Evolutionary conservation across 2,888 invertebrate genomes (phyloP), one percentile per base, ranked within the genome.

Genomic region (Norana najaformis): DNA sequence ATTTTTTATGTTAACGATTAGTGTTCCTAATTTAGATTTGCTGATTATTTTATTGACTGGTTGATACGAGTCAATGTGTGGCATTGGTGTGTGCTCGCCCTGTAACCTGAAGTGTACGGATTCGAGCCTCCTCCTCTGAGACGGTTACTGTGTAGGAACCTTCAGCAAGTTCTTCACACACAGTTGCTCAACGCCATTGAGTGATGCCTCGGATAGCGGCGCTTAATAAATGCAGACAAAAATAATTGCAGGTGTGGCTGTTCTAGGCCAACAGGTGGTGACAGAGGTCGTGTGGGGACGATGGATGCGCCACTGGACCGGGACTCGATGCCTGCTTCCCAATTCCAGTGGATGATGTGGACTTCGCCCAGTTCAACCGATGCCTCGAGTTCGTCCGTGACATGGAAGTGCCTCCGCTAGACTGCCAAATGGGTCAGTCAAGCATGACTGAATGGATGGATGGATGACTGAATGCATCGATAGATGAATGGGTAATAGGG

Each of bases 301-400:
- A 92, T 36, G 92, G 92, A 16, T 92, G 92, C 39, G 88, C 88
- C 16, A 83, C 88, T 6, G 90, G 88, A 16, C 90, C 91, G 1
- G 92, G 91, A 18, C 89, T 90, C 23, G 92, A 91, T 82, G 91
- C 92, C 41, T 94, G 94, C 91, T 93, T 93, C 90, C 93, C 94
- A 0, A 94, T 94, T 23, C 91, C 92, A 14, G 92, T 91, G 0
- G 92, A 92, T 36, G 94, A 94, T 88, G 35, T 88, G 16, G 91
- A 91, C 90, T 92, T 92, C 89, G 85, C 85, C 6, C 90, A 91
- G 18, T 92, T 88, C 85, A 91, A 91, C 88, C 88, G 91, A 2
- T 92, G 92, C 69, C 85, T 91, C 88, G 92, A 91, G 91, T 92
- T 92, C 88, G 91, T 92, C 1, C 88, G 92, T 14, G 89, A 90